A percentile compares a stretch with the other conserved stretches of the same genome.
These are phyloP conservation scores for Magallana ariakensis DNA, from an alignment of 1,140 invertebrate species.

Conservation along the genomic window DNA sequence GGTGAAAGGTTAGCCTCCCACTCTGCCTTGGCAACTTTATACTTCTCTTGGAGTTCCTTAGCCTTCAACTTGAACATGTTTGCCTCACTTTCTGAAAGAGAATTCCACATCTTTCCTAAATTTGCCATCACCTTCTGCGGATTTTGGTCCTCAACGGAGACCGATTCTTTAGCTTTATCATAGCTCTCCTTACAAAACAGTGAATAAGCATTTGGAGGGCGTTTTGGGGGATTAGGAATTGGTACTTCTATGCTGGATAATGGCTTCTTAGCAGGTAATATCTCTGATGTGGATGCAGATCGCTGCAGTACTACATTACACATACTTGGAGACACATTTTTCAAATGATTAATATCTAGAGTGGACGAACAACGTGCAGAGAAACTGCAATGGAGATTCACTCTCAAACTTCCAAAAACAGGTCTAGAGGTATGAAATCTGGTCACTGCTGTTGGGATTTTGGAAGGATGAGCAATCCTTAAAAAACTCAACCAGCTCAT, in stretches of 20 bases:
- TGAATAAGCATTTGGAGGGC: background rate
- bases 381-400: background rate
- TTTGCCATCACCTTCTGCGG: background rate
- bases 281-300: background rate
- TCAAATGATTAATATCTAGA: background rate
- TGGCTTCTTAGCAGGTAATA: background rate
- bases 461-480: background rate
- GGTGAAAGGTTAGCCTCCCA: background rate
- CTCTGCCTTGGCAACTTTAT: background rate
- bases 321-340: background rate
- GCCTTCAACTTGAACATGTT: background rate
- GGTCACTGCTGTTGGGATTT: background rate
- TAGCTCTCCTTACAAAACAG: background rate
- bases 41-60: background rate
- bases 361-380: background rate
- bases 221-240: conserved; percentile 7
- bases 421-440: background rate
- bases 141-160: background rate
- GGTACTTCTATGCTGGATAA: background rate
- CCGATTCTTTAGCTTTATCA: background rate
- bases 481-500: background rate
- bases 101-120: conserved; percentile 5
- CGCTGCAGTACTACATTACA: background rate
- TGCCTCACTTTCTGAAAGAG: background rate
- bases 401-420: background rate